Conservation (phyloP, 1,140 invertebrate species). For the Cotesia vestalis region DNA sequence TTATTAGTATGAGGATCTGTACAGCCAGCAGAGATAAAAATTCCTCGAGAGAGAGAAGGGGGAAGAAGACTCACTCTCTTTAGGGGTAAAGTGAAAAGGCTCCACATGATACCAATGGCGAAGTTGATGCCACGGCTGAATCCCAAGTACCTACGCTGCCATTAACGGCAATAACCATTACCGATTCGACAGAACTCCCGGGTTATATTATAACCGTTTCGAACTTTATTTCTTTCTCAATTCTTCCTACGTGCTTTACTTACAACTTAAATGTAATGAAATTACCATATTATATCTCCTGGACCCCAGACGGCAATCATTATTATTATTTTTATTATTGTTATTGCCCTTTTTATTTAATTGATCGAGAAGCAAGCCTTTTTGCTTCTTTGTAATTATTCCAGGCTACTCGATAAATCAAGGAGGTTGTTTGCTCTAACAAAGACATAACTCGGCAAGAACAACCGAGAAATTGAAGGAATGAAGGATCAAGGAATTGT, state of each 20-base stretch:
- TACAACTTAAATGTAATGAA: conserved; percentile 38
- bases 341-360: too few relatives aligned
- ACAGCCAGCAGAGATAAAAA: conserved; percentile 10
- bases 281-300: conserved; percentile 35
- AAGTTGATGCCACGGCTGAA: not conserved
- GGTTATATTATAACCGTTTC: conserved; percentile 42
- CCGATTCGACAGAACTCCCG: conserved; percentile 57
- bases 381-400: not conserved
- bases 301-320: conserved; percentile 5
- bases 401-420: too few relatives aligned
- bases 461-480: too few relatives aligned
- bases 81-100: not conserved
- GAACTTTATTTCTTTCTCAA: conserved; percentile 33
- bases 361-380: not conserved
- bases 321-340: not conserved
- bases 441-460: conserved; percentile 1
- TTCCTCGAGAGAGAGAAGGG: conserved; percentile 35
- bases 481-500: too few relatives aligned
- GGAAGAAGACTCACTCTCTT: conserved; percentile 13
- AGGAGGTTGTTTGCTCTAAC: too few relatives aligned
- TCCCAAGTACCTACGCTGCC: conserved; percentile 50
- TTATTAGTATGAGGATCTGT: too few relatives aligned
- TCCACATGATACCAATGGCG: not conserved
- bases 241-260: conserved; percentile 47
- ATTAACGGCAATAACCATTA: conserved; percentile 64